Percentiles rank a stretch among this genome's conserved stretches.
Evolutionary conservation across 64 coral and sea anemone species (phyloP).

Genomic region (Platygyra sinensis): DNA sequence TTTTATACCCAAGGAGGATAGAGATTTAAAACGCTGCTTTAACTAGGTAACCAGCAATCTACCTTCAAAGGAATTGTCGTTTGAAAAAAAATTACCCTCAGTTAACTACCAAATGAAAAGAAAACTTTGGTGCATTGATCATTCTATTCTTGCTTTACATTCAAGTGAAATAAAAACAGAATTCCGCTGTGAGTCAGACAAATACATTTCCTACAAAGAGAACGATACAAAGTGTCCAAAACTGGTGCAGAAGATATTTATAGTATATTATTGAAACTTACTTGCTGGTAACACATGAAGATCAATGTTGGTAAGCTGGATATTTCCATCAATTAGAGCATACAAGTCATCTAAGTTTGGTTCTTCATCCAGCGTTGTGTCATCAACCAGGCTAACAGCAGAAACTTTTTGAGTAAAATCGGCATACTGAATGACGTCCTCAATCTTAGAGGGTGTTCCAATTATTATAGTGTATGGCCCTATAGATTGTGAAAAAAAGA

Average conservation of each 20-base stretch:
- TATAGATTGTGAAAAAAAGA: background rate
- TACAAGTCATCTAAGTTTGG: background rate
- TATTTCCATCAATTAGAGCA: conserved; percentile 11
- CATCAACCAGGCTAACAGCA: background rate
- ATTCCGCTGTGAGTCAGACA: background rate
- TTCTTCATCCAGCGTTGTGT: conserved; percentile 34
- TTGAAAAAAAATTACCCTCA: no score
- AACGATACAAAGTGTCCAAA: background rate
- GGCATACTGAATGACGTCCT: conserved; percentile 60
- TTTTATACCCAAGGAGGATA: no score
- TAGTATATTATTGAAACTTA: background rate
- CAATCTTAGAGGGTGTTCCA: conserved; percentile 10
- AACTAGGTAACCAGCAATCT: no score
- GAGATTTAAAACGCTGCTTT: no score
- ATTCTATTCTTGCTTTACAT: no score
- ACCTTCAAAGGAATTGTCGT: no score
- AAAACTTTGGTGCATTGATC: no score
- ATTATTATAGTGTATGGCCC: conserved; percentile 36
- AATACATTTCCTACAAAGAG: background rate
- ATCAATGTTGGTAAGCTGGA: background rate
- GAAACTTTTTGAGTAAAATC: conserved; percentile 29
- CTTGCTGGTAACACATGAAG: conserved; percentile 22
- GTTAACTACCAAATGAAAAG: no score
- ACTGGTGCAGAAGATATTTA: no score
- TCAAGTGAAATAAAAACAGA: background rate